Conservation (phyloP, 2,888 invertebrate species). For the Dromius quadrimaculatus region DNA sequence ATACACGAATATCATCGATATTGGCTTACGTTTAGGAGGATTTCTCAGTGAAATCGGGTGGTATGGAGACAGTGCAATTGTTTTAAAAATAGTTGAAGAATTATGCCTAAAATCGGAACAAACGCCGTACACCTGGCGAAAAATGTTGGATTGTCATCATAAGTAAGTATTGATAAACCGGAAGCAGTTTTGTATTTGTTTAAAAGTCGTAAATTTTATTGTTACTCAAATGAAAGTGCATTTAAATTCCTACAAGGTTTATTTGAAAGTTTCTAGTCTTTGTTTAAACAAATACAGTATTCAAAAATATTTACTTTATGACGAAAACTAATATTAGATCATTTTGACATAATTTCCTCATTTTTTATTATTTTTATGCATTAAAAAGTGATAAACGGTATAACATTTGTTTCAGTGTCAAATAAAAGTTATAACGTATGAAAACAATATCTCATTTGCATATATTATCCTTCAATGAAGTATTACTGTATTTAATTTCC, state of each 20-base stretch:
- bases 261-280: no score
- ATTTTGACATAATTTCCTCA: no score
- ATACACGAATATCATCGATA: conserved; percentile 58
- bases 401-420: no score
- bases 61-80: conserved; percentile 81
- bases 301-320: no score
- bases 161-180: no score
- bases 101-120: conserved; percentile 72
- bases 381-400: no score
- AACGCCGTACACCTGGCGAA: conserved; percentile 72
- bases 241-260: no score
- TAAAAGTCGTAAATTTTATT: neutral
- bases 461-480: neutral
- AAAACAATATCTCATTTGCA: conserved; percentile 18
- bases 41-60: conserved; percentile 93
- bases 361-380: no score
- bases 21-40: conserved; percentile 69
- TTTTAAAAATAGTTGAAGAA: conserved; percentile 77
- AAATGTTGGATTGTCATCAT: conserved; percentile 86
- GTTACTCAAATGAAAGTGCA: no score
- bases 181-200: neutral
- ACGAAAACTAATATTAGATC: no score
- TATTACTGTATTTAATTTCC: neutral
- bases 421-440: no score
- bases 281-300: no score